A percentile compares a stretch with the other conserved stretches of the same genome.
These are phyloP conservation scores for Vireo griseus DNA, from an alignment of 2,797 vertebrate species.

Conservation along the genomic window DNA sequence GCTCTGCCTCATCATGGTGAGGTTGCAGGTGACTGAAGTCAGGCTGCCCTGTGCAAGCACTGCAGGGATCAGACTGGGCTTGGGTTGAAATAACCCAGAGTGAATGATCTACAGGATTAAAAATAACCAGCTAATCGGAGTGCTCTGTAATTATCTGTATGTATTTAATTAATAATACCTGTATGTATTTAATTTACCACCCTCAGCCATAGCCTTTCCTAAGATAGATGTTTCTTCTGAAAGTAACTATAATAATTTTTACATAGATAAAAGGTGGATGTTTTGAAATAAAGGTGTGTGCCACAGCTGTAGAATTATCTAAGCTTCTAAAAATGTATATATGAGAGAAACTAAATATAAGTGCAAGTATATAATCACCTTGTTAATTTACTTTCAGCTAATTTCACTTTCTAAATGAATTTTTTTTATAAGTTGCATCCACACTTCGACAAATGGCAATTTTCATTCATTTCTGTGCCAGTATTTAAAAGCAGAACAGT, in stretches of 20 bases:
- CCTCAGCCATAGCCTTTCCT: not conserved
- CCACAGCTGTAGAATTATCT: not conserved
- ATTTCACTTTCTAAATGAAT: not conserved
- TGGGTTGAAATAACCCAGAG: not conserved
- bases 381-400: constrained; percentile 39
- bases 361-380: not conserved
- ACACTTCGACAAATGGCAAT: not conserved
- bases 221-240: not conserved
- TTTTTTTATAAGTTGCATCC: not conserved
- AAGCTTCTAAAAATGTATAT: not conserved
- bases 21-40: not conserved
- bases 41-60: not conserved
- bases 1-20: not conserved
- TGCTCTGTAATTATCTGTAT: not conserved
- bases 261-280: not conserved
- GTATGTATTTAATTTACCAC: not conserved
- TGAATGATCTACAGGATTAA: not conserved
- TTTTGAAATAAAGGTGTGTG: not conserved
- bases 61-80: not conserved
- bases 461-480: constrained; percentile 26
- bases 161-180: not conserved
- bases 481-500: constrained; percentile 41
- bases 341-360: not conserved
- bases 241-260: not conserved
- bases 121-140: not conserved